Evolutionary conservation across 2,888 invertebrate species (phyloP).

Genomic region (Eucera pruinosa): DNA sequence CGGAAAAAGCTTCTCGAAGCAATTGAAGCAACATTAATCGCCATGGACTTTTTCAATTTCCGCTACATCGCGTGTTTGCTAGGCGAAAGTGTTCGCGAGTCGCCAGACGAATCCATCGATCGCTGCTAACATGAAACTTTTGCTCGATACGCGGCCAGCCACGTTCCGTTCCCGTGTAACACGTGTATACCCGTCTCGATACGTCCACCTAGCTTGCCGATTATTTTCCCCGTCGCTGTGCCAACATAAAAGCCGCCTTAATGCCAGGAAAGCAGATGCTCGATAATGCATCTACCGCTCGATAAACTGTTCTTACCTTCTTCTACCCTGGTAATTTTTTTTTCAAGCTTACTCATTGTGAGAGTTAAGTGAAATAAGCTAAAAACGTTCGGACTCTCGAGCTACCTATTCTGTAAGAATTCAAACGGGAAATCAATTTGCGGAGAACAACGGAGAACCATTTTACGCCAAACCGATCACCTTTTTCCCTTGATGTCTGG

Average conservation of each 20-base stretch:
- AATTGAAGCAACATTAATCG: conserved; percentile 44
- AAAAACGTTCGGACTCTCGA: too few species aligned
- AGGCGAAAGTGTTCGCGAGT: conserved; percentile 33
- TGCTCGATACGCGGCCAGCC: conserved; percentile 17
- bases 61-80: conserved; percentile 9
- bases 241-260: conserved; percentile 21
- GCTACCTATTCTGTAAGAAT: too few species aligned
- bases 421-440: too few species aligned
- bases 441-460: too few species aligned
- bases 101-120: conserved; percentile 48
- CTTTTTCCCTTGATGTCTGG: too few species aligned
- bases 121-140: conserved; percentile 39
- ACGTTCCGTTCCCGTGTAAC: conserved; percentile 28
- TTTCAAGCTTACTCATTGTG: too few species aligned
- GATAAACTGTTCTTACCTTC: not conserved
- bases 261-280: conserved; percentile 1
- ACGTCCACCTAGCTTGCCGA: conserved; percentile 32
- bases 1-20: conserved; percentile 5
- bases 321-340: not conserved
- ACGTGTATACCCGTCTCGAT: conserved; percentile 20
- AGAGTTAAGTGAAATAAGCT: too few species aligned
- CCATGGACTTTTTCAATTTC: conserved; percentile 57
- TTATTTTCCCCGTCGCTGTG: conserved; percentile 31
- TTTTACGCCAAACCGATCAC: too few species aligned
- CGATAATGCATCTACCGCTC: conserved; percentile 4